Conservation (phyloP, 2,113 vertebrate species). For the Catharus bicknelli region DNA sequence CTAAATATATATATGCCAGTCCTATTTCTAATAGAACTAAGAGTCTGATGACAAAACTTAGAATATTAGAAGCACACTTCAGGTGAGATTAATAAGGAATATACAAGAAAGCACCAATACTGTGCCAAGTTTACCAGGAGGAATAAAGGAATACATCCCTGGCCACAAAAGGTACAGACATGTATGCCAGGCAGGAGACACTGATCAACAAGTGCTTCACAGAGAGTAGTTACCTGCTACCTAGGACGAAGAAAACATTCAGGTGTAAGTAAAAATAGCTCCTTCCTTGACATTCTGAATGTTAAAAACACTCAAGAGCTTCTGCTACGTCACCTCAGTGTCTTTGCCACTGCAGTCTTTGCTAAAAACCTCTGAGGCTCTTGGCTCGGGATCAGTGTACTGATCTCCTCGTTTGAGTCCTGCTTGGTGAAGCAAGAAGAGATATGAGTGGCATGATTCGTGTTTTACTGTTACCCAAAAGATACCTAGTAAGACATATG, state of each 20-base stretch:
- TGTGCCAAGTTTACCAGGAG: not conserved
- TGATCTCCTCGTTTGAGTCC: not conserved
- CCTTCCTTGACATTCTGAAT: not conserved
- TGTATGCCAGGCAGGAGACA: not conserved
- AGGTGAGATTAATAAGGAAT: not conserved
- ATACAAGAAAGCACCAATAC: not conserved
- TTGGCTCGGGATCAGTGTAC: not conserved
- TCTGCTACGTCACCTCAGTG: not conserved
- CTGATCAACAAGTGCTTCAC: not conserved
- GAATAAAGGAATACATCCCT: not conserved
- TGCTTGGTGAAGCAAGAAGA: constrained; percentile 13
- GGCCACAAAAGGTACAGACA: not conserved
- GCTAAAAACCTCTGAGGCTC: not conserved
- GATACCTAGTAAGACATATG: not conserved
- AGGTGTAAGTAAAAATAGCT: not conserved
- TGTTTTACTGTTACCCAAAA: not conserved
- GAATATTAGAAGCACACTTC: not conserved
- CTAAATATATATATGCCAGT: not conserved
- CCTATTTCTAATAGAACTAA: not conserved
- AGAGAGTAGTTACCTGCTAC: not conserved
- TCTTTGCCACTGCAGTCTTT: not conserved
- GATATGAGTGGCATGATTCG: not conserved
- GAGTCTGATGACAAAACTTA: not conserved
- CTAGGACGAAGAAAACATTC: not conserved
- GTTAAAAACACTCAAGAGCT: not conserved